Evolutionary conservation across 2,888 invertebrate species (phyloP), one percentile per base, ranked within the genome.

Genomic region (Heliconius aoede): DNA sequence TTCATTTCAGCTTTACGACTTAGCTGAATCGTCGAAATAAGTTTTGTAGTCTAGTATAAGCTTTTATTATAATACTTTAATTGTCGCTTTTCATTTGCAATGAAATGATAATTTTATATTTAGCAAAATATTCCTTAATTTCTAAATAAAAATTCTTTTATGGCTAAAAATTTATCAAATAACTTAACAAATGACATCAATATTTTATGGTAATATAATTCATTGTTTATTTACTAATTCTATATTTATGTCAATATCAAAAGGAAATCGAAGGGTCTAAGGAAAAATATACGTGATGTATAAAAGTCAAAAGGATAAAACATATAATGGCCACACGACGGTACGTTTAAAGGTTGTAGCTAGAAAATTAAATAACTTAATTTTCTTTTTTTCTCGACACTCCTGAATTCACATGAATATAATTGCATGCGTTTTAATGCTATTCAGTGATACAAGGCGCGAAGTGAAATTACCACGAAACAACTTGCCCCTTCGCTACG

Each of bases 1-100:
- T 51, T 69, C 32, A 62, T 61, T 69, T 51, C 51, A 69, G 68
- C n/a, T 51, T 74, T 46, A 69, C 51, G 61, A 69, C 62, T 61
- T 46, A 28, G 40, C 60, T 30, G 24, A 68, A 61, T 51, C 30
- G 30, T 24, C 36, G 26, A 75, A 69, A 51, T 26, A 26, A 32
- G 55, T 58, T 72, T 71, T 24, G 3, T 15, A 46, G 9, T 21
- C 51, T 21, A 13, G 32, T n/a, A 5, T 18, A 55, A 30, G 51
- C 11, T 68, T 69, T 69, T 30, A 24, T 24, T 7, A n/a, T n/a
- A n/a, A n/a, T n/a, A 28, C 30, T 46, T 68, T 36, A 64, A 24
- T 36, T 36, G 36, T 64, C 18, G 4, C 36, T 64, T 32, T 64
- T 64, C 32, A 64, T 64, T 36, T 32, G 24, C n/a, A 15, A 36